These are phyloP conservation scores for Carlito syrichta DNA, from an alignment of 2,113 vertebrate genomes.

Conservation along the genomic window DNA sequence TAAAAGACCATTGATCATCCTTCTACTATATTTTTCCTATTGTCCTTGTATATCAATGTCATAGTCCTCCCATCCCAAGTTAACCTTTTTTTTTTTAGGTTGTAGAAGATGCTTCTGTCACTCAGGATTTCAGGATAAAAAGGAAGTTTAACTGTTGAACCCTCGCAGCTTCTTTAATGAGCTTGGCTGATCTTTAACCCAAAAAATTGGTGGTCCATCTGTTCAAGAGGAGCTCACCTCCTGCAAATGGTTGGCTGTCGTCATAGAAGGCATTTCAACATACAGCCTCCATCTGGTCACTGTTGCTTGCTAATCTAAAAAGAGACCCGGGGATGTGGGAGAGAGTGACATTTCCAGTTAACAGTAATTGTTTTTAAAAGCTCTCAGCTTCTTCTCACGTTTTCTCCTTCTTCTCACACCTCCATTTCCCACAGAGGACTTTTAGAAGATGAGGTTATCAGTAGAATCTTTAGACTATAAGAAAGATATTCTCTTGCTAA, in stretches of 20 bases:
- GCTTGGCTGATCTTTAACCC: slow-evolving; percentile 66
- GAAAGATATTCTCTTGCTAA: not conserved
- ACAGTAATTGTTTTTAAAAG: slow-evolving; percentile 70
- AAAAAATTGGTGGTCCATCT: slow-evolving; percentile 61
- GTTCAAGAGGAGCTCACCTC: slow-evolving; percentile 30
- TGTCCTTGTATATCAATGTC: not conserved
- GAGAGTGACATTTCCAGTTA: slow-evolving; percentile 68
- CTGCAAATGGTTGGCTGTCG: slow-evolving; percentile 30
- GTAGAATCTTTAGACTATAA: slow-evolving; percentile 6
- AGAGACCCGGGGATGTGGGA: slow-evolving; percentile 49
- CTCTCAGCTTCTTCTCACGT: slow-evolving; percentile 43
- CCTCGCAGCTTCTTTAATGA: slow-evolving; percentile 64
- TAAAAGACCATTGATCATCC: not conserved
- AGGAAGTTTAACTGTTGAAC: slow-evolving; percentile 56
- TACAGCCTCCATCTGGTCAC: slow-evolving; percentile 66
- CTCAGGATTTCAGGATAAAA: slow-evolving; percentile 25
- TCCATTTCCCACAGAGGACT: slow-evolving; percentile 27
- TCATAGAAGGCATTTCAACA: slow-evolving; percentile 55
- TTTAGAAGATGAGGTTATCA: slow-evolving; percentile 50
- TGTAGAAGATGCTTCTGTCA: slow-evolving; percentile 20
- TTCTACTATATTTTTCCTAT: not conserved
- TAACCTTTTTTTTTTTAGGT: slow-evolving; percentile 7
- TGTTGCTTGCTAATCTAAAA: slow-evolving; percentile 66
- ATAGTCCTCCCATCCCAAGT: not conserved
- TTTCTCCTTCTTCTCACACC: slow-evolving; percentile 55